These are phyloP conservation scores for Trichonephila clavipes DNA, from an alignment of 1,140 invertebrate genomes.

Conservation along the genomic window DNA sequence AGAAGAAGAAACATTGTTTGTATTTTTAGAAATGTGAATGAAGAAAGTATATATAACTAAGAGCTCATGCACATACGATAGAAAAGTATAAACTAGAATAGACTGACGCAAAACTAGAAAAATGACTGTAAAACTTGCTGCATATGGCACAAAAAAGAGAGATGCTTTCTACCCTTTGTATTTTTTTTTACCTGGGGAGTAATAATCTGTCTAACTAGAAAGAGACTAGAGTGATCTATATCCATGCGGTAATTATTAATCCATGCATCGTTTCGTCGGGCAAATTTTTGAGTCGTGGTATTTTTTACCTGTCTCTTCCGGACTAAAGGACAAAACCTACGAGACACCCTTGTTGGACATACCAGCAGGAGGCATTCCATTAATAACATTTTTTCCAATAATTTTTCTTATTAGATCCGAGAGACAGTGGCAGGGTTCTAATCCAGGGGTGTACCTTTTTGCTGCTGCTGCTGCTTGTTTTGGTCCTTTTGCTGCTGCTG, in stretches of 20 bases:
- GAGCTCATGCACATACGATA: conserved; percentile 25
- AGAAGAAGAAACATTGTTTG: neutral
- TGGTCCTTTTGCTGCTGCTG: conserved; percentile 69
- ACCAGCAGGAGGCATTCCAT: neutral
- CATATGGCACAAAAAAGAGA: conserved; percentile 21
- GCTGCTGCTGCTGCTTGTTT: conserved; percentile 70
- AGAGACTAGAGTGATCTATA: neutral
- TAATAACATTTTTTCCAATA: neutral
- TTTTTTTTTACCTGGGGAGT: neutral
- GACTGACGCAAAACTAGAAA: conserved; percentile 7
- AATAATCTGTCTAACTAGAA: conserved; percentile 19
- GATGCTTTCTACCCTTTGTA: conserved; percentile 1
- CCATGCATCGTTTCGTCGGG: conserved; percentile 24
- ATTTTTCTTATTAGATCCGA: neutral
- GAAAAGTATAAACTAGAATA: conserved; percentile 15
- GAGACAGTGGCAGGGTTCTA: conserved; percentile 17
- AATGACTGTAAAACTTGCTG: conserved; percentile 34
- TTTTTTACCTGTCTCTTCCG: conserved; percentile 8
- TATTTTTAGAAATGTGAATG: neutral
- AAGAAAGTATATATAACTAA: neutral
- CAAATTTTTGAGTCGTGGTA: neutral
- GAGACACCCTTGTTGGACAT: conserved; percentile 5
- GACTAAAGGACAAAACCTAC: conserved; percentile 34
- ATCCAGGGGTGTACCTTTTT: conserved; percentile 64
- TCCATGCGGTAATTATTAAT: conserved; percentile 15